Conservation (phyloP, 2,113 vertebrate genomes). For the Struthio camelus region DNA sequence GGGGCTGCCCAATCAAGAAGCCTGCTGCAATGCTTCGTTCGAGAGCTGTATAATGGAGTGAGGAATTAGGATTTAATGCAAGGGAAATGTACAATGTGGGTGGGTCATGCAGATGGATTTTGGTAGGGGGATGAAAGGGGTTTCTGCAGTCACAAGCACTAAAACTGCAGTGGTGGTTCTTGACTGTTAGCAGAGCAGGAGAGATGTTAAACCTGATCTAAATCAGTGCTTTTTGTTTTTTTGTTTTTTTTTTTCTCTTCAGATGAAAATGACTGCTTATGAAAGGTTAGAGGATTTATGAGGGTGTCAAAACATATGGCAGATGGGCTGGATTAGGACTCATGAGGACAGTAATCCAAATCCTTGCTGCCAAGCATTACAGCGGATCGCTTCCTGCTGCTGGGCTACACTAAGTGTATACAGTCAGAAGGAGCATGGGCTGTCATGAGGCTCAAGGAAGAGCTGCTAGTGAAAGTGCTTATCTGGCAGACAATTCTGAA, state of each 20-base stretch:
- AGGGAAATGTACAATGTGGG: constrained; percentile 17
- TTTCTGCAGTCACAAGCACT: constrained; percentile 31
- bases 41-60: background rate
- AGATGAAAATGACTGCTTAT: constrained; percentile 53
- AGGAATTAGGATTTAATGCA: constrained; percentile 38
- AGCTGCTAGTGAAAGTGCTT: constrained; percentile 1
- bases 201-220: constrained; percentile 32
- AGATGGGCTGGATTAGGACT: constrained; percentile 50
- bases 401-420: background rate
- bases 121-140: background rate
- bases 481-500: background rate
- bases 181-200: constrained; percentile 19
- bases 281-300: constrained; percentile 60
- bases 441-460: background rate
- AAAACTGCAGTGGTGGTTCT: constrained; percentile 22
- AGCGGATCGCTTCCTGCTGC: constrained; percentile 21
- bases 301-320: constrained; percentile 43
- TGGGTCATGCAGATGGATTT: constrained; percentile 25
- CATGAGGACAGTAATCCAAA: constrained; percentile 42
- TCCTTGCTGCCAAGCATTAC: constrained; percentile 44
- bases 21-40: constrained; percentile 34
- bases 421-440: background rate
- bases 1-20: background rate
- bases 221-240: constrained; percentile 23
- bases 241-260: background rate